phyloP scores from a whole-genome alignment of 2,797 vertebrate species.

The Sebastes variabilis region DNA sequence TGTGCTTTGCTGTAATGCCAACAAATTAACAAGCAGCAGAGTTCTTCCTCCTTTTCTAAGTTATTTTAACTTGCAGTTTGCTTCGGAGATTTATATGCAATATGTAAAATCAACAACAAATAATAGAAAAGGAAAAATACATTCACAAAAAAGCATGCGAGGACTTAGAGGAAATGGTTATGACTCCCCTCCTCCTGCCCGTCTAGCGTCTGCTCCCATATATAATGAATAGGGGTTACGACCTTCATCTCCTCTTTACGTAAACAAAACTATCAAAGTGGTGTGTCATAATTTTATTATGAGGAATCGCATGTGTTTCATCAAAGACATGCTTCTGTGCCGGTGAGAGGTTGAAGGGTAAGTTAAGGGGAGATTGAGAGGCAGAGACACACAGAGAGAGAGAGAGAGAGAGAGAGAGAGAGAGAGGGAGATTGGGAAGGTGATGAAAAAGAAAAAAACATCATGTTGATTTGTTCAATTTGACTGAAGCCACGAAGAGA shows the following conservation, averaged over 20 bases:
- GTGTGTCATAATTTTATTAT: slow-evolving; percentile 32
- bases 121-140: background rate
- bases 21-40: background rate
- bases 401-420: background rate
- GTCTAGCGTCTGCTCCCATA: background rate
- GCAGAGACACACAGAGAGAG: slow-evolving; percentile 1
- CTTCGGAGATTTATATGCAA: background rate
- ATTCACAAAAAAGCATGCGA: background rate
- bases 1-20: background rate
- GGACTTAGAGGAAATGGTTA: background rate
- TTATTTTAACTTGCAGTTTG: background rate
- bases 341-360: slow-evolving; percentile 21
- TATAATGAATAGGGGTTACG: background rate
- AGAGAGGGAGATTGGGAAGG: background rate
- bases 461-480: slow-evolving; percentile 64
- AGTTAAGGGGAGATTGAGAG: slow-evolving; percentile 20
- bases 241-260: background rate
- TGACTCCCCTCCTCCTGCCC: background rate
- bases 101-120: background rate
- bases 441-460: background rate
- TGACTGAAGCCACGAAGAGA: slow-evolving; percentile 58
- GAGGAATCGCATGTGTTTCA: slow-evolving; percentile 25
- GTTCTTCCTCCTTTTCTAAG: background rate
- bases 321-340: slow-evolving; percentile 12
- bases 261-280: slow-evolving; percentile 37